Base-by-base conservation (phyloP, 2,888 invertebrate species). In the Nemapogon koenigi region DNA sequence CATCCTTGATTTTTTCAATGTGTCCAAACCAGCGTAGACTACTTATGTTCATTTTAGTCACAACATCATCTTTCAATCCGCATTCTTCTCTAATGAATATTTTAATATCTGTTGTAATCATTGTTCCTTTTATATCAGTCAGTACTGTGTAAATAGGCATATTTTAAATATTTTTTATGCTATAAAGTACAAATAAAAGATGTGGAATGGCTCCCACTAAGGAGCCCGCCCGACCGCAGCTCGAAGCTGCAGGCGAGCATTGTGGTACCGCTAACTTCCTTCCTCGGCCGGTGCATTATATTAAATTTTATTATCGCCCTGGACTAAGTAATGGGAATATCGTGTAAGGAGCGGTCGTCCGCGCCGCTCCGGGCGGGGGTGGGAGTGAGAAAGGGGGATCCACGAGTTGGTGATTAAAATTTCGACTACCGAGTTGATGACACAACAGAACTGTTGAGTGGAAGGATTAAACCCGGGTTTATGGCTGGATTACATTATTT, bases 271-370 rank as follows among this genome's bases (percentile, higher is more conserved):
- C 71, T 71, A 67, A 71, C 58, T 65, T 67, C 62, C 66, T 71
- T n/a, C 59, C 31, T 33, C 31, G 31, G 33, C 26, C 33, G 52
- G 53, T 55, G 63, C 63, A 64, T 76, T 75, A 72, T 78, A 78
- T 79, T 75, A 79, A 79, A 80, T 80, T 79, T 79, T 80, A 80
- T 79, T 79, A 78, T 76, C 61, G 63, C 66, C 62, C 66, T 67
- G 76, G 76, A 78, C 79, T 76, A 76, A 79, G 76, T 79, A 79
- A 79, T 80, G 79, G 73, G 78, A 79, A 79, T 80, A 73, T 75
- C 78, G 76, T 80, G 80, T 80, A 80, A 80, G 80, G 73, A 75
- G 70, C 67, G 71, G 58, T 62, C 65, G 68, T 63, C 66, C 67
- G 62, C 58, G 52, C 57, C 71, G 35, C 41, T 33, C 18, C 22